These are phyloP conservation scores for Omphaloscelis lunosa DNA, from an alignment of 2,888 invertebrate species.

Conservation along the genomic window DNA sequence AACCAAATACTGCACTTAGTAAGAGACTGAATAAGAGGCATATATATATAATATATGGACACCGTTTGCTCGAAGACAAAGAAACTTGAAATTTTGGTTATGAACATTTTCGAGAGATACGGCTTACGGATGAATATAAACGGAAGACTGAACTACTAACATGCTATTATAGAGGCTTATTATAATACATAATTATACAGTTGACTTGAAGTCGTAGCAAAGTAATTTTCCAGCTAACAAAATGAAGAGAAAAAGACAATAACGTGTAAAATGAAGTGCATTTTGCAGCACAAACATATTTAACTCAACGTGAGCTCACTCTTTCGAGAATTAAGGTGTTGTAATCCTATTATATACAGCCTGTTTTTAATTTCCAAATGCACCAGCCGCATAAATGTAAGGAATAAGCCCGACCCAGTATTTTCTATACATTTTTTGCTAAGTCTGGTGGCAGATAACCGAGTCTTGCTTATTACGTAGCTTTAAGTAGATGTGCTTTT, in stretches of 20 bases:
- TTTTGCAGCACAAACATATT: slow-evolving; percentile 39
- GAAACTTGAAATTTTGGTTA: neutral
- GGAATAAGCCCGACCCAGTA: slow-evolving; percentile 44
- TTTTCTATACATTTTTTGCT: slow-evolving; percentile 61
- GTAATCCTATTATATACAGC: slow-evolving; percentile 33
- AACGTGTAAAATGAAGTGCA: slow-evolving; percentile 23
- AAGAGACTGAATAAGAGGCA: neutral
- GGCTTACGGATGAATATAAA: neutral
- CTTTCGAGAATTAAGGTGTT: slow-evolving; percentile 35
- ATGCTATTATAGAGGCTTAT: neutral
- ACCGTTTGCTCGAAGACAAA: neutral
- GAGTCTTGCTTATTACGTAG: slow-evolving; percentile 61
- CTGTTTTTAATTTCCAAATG: slow-evolving; percentile 53
- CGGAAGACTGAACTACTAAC: neutral
- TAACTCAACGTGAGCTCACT: slow-evolving; percentile 33
- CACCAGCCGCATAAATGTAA: slow-evolving; percentile 27
- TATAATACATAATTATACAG: neutral
- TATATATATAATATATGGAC: neutral
- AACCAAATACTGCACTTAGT: neutral
- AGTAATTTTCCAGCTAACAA: neutral
- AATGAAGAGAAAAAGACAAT: neutral
- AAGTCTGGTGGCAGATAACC: slow-evolving; percentile 50
- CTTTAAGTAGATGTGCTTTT: slow-evolving; percentile 61
- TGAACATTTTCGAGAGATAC: neutral
- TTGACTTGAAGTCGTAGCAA: neutral